Evolutionary conservation across 1,140 invertebrate genomes (phyloP).

Genomic region (Drosophila neocordata): DNA sequence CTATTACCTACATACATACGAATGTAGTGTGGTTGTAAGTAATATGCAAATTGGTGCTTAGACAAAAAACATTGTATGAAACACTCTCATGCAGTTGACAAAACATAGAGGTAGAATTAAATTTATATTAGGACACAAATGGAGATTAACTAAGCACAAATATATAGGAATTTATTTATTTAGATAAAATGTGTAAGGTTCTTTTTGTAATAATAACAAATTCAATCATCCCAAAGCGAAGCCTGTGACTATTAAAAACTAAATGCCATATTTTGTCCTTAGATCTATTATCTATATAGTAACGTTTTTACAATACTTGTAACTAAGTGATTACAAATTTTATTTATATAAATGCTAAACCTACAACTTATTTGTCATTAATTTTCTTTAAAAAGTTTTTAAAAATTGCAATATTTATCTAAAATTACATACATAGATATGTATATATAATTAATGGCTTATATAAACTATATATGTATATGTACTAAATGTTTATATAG

Average conservation of each 20-base stretch:
- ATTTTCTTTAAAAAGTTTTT: not conserved
- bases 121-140: not conserved
- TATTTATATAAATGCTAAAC: no score
- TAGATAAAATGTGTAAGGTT: no score
- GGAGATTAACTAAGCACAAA: not conserved
- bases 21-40: slow-evolving; percentile 63
- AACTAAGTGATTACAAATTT: no score
- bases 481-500: not conserved
- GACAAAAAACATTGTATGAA: not conserved
- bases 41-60: slow-evolving; percentile 42
- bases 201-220: no score
- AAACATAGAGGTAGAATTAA: no score
- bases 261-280: no score
- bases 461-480: not conserved
- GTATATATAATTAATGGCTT: slow-evolving; percentile 1
- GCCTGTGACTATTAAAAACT: no score
- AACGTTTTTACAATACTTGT: no score
- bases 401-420: not conserved
- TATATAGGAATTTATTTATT: no score
- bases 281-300: no score
- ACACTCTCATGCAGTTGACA: not conserved
- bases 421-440: not conserved
- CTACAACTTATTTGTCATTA: no score
- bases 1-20: slow-evolving; percentile 41
- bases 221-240: no score